Evolutionary conservation across 2,888 invertebrate genomes (phyloP), one percentile per base, ranked within the genome.

Genomic region (Clostera curtula): DNA sequence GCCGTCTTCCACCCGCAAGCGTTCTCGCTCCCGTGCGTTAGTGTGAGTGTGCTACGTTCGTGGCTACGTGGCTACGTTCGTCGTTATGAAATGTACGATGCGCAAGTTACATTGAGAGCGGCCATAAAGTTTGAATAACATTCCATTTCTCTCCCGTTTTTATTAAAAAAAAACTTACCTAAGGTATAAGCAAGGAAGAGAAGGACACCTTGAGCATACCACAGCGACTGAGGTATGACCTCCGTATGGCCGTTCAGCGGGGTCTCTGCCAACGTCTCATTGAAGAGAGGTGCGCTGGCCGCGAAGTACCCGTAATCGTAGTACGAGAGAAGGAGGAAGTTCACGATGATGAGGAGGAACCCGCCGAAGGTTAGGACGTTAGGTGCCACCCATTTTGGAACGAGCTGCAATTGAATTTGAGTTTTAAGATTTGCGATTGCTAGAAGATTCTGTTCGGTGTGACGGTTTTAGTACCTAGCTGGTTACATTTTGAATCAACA

Each of bases 351-450:
- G 56, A 98, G 90, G 12, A 97, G 84, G 68, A 99, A 99, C 7
- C 99, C 99, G 34, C 89, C 88, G 70, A 99, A 95, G 6, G 99
- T 99, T 29, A 99, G 83, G 21, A 97, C 85, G 77, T 99, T 99
- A 22, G 99, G 99, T 0, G 99, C 99, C 34, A 99, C 87, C 95
- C 96, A 98, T 85, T 87, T 89, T 40, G 99, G 99, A 65, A 95
- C 91, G 43, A 92, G 88, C 98, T 98, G 86, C 4, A 64, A 67
- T 27, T 11, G 8, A 27, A 6, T 6, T 17, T 27, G n/a, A n/a
- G n/a, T n/a, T n/a, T n/a, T n/a, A n/a, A n/a, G n/a, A n/a, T n/a
- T n/a, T n/a, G n/a, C n/a, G n/a, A n/a, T n/a, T n/a, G n/a, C n/a
- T n/a, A n/a, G n/a, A n/a, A n/a, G n/a, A n/a, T n/a, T n/a, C n/a